Evolutionary conservation across 2,888 invertebrate species (phyloP), one percentile per base, ranked within the genome.

Genomic region (Sericinus montela): DNA sequence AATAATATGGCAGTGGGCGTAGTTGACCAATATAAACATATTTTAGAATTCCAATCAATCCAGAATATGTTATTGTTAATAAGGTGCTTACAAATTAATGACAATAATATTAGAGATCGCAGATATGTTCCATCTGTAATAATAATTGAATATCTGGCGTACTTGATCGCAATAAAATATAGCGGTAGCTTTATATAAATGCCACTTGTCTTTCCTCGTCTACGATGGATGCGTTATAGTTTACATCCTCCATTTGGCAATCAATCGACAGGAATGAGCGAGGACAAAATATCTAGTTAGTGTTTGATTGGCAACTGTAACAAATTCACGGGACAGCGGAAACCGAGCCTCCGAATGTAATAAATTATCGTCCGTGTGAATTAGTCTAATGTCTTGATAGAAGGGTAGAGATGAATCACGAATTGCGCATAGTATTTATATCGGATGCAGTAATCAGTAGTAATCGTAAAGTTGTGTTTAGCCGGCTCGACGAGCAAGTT

Each of bases 1-100:
- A 75, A 69, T 73, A 69, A 69, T 73, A 67, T 67, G 65, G 56
- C 59, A 64, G 71, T 76, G 69, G 76, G 75, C 69, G 48, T 48
- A 55, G 53, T 75, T 69, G 58, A 59, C 53, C 63, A 71, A 75
- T 69, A 16, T 34, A 35, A 29, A 58, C 48, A 53, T 63, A 69
- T 65, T 67, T 69, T 67, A 66, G 58, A 62, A 63, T 72, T 67
- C 58, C 67, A 71, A 74, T 72, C 54, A 57, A 61, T 54, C 54
- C 55, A 38, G 25, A 44, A 43, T 34, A 52, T 45, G 60, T 63
- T 62, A 60, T 70, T 67, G 63, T 64, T 62, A 57, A 52, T 48
- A 34, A 43, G 34, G 19, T 55, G 50, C 51, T 28, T 34, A 36
- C 15, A 35, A 62, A 68, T 70, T 79, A 74, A 79, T 69, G 67